phyloP scores from a whole-genome alignment of 1,140 invertebrate genomes.

The Cydia splendana region DNA sequence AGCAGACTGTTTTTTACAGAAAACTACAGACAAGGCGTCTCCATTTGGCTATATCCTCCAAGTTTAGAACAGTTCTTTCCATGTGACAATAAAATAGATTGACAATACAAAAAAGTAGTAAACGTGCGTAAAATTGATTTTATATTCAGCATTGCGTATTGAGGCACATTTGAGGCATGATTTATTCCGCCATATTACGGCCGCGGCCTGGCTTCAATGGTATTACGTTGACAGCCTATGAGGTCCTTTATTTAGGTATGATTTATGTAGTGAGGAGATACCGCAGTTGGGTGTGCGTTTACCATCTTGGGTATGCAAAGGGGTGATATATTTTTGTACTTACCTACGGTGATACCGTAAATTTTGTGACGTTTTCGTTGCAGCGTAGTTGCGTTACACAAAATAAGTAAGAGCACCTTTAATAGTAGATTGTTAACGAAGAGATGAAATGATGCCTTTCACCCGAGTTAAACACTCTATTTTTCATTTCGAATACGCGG shows the following conservation, averaged over 20 bases:
- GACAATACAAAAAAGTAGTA: neutral
- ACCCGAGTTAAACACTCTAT: too few relatives aligned
- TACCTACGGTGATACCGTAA: neutral
- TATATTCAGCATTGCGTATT: constrained; percentile 65
- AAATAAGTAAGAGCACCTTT: too few relatives aligned
- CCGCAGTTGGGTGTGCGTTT: constrained; percentile 36
- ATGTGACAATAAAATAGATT: too few relatives aligned
- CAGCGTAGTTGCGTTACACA: neutral
- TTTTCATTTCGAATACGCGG: too few relatives aligned
- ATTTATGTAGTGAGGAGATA: constrained; percentile 75
- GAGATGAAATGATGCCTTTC: too few relatives aligned
- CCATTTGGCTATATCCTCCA: too few relatives aligned
- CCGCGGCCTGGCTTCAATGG: constrained; percentile 65
- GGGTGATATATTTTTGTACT: neutral
- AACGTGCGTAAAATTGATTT: constrained; percentile 43
- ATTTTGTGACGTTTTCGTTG: neutral
- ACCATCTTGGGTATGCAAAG: neutral
- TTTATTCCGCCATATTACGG: constrained; percentile 75
- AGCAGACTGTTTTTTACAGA: too few relatives aligned
- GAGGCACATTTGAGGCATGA: constrained; percentile 70
- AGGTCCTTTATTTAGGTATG: constrained; percentile 74
- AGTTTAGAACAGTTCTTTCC: too few relatives aligned
- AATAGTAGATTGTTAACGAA: too few relatives aligned
- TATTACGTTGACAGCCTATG: constrained; percentile 75
- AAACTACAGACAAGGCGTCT: too few relatives aligned